phyloP scores from a whole-genome alignment of 2,888 invertebrate species.

The Drosophila tanythrix region DNA sequence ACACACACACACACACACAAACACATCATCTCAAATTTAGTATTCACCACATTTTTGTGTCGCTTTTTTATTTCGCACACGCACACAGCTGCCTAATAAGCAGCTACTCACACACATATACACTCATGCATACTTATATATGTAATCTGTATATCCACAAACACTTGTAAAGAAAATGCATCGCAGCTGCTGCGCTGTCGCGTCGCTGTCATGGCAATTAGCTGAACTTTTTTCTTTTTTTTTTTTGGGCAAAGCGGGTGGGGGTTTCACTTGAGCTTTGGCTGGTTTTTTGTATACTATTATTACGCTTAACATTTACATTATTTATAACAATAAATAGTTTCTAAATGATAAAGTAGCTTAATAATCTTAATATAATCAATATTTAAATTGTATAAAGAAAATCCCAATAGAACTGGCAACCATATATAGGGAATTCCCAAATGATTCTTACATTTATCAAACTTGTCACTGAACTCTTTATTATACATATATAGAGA shows the following conservation, averaged over 20 bases:
- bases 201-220: constrained; percentile 69
- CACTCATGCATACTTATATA: constrained; percentile 10
- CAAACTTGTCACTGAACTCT: background rate
- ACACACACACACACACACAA: constrained; percentile 23
- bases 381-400: background rate
- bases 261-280: constrained; percentile 2
- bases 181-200: constrained; percentile 67
- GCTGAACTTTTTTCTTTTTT: constrained; percentile 52
- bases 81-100: constrained; percentile 63
- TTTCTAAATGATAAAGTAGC: background rate
- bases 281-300: constrained; percentile 6
- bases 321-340: background rate
- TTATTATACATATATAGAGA: background rate
- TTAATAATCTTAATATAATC: background rate
- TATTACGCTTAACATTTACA: background rate
- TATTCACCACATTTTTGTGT: constrained; percentile 75
- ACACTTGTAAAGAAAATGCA: constrained; percentile 58
- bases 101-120: constrained; percentile 36
- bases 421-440: background rate
- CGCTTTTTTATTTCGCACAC: constrained; percentile 67
- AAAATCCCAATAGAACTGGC: background rate
- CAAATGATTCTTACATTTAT: background rate
- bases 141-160: constrained; percentile 6
- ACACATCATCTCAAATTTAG: constrained; percentile 57
- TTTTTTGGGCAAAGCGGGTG: constrained; percentile 21